Conservation (phyloP, 2,888 invertebrate genomes). For the Epiperipatus broadwayi region DNA sequence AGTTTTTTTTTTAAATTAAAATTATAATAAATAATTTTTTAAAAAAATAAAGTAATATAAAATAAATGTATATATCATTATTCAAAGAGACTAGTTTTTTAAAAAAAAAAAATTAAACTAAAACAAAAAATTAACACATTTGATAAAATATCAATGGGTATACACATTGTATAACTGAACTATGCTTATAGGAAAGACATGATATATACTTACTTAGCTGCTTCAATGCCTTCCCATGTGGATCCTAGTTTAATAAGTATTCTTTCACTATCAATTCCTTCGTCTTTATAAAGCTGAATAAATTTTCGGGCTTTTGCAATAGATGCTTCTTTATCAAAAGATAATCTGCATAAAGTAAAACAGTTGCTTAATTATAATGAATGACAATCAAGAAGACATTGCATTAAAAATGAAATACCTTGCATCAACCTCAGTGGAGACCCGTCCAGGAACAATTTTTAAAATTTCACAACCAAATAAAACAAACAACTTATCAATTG, state of each 20-base stretch:
- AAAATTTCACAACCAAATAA: conserved; percentile 91
- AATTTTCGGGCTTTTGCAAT: conserved; percentile 70
- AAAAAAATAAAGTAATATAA: too few relatives aligned
- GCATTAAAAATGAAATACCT: conserved; percentile 34
- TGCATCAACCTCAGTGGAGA: conserved; percentile 90
- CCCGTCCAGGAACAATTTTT: conserved; percentile 88
- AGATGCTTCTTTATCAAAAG: conserved; percentile 80
- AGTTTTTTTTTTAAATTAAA: too few relatives aligned
- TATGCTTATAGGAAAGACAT: not conserved
- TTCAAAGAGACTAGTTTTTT: conserved; percentile 15
- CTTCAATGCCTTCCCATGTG: conserved; percentile 99
- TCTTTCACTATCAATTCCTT: conserved; percentile 72
- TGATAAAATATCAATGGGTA: too few relatives aligned
- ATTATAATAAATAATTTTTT: too few relatives aligned
- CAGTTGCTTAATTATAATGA: not conserved
- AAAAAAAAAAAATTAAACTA: too few relatives aligned
- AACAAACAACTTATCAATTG: conserved; percentile 83
- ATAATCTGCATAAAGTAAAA: conserved; percentile 48
- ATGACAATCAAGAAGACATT: too few relatives aligned
- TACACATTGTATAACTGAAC: not conserved
- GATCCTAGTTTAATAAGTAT: conserved; percentile 92
- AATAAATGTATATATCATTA: too few relatives aligned
- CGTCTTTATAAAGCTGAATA: conserved; percentile 69
- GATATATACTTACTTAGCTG: conserved; percentile 53
- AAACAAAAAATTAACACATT: too few relatives aligned